A percentile compares a stretch with the other conserved stretches of the same genome.
Conservation (phyloP, 2,797 vertebrate species). For the Oryzias sinensis region DNA sequence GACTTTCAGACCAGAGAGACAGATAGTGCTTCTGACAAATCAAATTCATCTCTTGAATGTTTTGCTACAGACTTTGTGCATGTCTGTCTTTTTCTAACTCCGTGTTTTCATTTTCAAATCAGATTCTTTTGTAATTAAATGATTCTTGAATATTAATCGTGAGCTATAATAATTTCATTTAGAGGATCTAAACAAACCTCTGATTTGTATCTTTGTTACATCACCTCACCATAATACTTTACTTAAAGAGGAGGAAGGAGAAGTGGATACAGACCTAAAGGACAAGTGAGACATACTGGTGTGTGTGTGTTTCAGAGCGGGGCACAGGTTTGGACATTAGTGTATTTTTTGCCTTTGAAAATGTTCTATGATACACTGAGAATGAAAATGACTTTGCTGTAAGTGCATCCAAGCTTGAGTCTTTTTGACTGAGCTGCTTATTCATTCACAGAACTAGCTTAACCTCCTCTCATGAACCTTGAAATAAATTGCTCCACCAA, state of each 20-base stretch:
- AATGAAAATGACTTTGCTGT: constrained; percentile 26
- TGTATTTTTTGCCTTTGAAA: constrained; percentile 31
- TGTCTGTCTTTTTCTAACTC: too few relatives aligned
- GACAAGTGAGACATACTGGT: constrained; percentile 5
- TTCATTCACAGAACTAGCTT: constrained; percentile 50
- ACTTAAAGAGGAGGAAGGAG: constrained; percentile 10
- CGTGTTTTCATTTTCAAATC: too few relatives aligned
- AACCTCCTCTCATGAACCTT: constrained; percentile 52
- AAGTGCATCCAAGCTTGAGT: constrained; percentile 35
- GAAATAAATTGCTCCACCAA: constrained; percentile 58
- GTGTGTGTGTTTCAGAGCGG: constrained; percentile 10
- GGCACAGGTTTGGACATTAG: constrained; percentile 21
- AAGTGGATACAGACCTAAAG: constrained; percentile 6
- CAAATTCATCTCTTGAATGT: too few relatives aligned
- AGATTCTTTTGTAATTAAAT: too few relatives aligned
- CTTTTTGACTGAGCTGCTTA: constrained; percentile 40
- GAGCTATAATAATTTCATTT: not conserved
- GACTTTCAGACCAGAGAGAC: constrained; percentile 24
- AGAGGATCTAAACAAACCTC: not conserved
- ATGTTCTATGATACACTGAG: constrained; percentile 27
- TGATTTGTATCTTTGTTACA: not conserved
- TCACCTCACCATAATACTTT: not conserved
- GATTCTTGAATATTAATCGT: too few relatives aligned
- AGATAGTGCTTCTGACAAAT: too few relatives aligned
- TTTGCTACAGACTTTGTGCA: too few relatives aligned